Percentiles rank a stretch among this genome's conserved stretches.
Evolutionary conservation across 1,140 invertebrate genomes (phyloP).

Genomic region (Lepidotrigona ventralis): DNA sequence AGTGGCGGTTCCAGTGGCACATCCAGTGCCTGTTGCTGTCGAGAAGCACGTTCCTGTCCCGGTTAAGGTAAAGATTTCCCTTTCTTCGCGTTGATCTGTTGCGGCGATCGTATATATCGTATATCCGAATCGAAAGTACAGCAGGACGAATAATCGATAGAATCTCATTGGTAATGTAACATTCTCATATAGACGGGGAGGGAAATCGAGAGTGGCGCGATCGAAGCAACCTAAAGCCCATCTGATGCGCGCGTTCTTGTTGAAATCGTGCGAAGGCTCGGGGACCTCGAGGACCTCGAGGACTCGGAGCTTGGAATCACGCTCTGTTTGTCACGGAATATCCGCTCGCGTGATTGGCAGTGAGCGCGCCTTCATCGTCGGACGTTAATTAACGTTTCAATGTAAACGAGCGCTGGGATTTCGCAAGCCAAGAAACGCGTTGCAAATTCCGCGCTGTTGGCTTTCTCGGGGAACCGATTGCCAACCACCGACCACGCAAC

Average conservation of each 20-base stretch:
- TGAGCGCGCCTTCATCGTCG: slow-evolving; percentile 8
- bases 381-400: slow-evolving; percentile 38
- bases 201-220: background rate
- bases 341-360: background rate
- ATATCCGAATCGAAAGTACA: too few relatives aligned
- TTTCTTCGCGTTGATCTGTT: background rate
- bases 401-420: slow-evolving; percentile 15
- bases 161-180: background rate
- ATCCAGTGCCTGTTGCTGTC: slow-evolving; percentile 71
- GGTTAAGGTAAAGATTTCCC: slow-evolving; percentile 68
- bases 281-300: background rate
- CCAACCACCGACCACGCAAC: background rate
- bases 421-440: slow-evolving; percentile 10
- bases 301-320: slow-evolving; percentile 55
- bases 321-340: slow-evolving; percentile 47
- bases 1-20: slow-evolving; percentile 73
- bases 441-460: background rate
- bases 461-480: background rate
- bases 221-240: background rate
- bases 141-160: too few relatives aligned
- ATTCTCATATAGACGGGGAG: too few relatives aligned
- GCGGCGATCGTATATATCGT: background rate
- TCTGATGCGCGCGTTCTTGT: background rate
- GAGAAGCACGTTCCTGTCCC: slow-evolving; percentile 74
- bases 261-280: background rate